These are phyloP conservation scores for Aphidius gifuensis DNA, from an alignment of 1,140 invertebrate genomes.

Conservation along the genomic window DNA sequence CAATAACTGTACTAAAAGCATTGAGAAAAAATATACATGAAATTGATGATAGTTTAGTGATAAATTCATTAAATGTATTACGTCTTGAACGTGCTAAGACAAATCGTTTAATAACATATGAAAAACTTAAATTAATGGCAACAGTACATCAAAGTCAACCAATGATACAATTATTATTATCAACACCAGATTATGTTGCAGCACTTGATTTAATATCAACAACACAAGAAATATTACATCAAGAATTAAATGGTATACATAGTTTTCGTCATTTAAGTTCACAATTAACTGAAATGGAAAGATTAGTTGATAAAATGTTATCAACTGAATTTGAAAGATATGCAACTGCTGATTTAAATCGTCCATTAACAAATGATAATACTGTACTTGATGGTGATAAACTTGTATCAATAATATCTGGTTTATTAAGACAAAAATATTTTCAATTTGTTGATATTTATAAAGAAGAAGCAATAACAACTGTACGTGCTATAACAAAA, in stretches of 20 bases:
- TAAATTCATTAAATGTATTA: conserved; percentile 76
- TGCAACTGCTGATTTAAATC: conserved; percentile 86
- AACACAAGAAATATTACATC: conserved; percentile 89
- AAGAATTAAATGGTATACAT: conserved; percentile 86
- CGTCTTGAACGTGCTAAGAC: conserved; percentile 62
- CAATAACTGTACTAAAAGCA: conserved; percentile 74
- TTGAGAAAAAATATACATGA: conserved; percentile 68
- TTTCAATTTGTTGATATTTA: conserved; percentile 86
- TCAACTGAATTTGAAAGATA: conserved; percentile 92
- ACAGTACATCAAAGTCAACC: conserved; percentile 97
- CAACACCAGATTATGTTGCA: conserved; percentile 95
- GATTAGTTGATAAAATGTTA: conserved; percentile 95
- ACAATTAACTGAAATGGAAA: conserved; percentile 95
- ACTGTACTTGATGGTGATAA: conserved; percentile 74
- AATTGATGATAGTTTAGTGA: conserved; percentile 76
- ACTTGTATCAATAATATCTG: conserved; percentile 83
- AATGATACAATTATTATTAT: conserved; percentile 90
- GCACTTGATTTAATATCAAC: conserved; percentile 95
- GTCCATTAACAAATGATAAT: conserved; percentile 68
- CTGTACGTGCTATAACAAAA: conserved; percentile 85
- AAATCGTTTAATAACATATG: conserved; percentile 64
- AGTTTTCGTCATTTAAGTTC: conserved; percentile 92
- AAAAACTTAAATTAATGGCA: conserved; percentile 87
- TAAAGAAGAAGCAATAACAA: conserved; percentile 84
- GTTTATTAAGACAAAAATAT: conserved; percentile 80